These are phyloP conservation scores for Crypturellus tataupa DNA, from an alignment of 2,797 vertebrate species.

Conservation along the genomic window DNA sequence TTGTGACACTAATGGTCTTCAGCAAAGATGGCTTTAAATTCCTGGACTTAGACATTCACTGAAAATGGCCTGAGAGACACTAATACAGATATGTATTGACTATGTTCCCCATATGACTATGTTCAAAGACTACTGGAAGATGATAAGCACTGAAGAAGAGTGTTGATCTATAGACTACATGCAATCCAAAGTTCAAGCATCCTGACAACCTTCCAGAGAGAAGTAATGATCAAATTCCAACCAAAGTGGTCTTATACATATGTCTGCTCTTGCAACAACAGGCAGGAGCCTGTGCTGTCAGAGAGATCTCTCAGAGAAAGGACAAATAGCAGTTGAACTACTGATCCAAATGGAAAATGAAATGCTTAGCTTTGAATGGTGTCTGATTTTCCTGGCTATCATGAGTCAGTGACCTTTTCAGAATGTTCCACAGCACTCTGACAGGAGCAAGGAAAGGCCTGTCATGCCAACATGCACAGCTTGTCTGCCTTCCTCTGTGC, in stretches of 20 bases:
- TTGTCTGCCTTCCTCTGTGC: not conserved
- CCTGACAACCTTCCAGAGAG: not conserved
- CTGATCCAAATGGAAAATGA: not conserved
- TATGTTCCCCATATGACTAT: not conserved
- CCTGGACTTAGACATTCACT: not conserved
- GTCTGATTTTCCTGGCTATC: not conserved
- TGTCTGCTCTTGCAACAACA: not conserved
- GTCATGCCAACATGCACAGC: rapidly evolving
- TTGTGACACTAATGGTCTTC: not conserved
- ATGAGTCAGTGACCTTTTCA: not conserved
- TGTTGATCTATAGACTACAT: not conserved
- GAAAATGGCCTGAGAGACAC: not conserved
- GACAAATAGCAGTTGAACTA: not conserved
- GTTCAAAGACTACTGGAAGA: not conserved
- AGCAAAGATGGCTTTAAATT: not conserved
- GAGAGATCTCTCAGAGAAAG: not conserved
- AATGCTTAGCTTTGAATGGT: rapidly evolving
- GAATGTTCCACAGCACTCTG: not conserved
- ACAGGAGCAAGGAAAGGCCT: rapidly evolving
- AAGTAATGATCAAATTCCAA: not conserved
- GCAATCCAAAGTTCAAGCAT: not conserved
- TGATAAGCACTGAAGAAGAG: not conserved
- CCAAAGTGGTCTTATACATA: not conserved
- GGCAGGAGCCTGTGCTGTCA: not conserved
- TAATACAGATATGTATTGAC: not conserved